Base-by-base conservation (phyloP, 2,888 invertebrate species). In the Thymelicus acteon region DNA sequence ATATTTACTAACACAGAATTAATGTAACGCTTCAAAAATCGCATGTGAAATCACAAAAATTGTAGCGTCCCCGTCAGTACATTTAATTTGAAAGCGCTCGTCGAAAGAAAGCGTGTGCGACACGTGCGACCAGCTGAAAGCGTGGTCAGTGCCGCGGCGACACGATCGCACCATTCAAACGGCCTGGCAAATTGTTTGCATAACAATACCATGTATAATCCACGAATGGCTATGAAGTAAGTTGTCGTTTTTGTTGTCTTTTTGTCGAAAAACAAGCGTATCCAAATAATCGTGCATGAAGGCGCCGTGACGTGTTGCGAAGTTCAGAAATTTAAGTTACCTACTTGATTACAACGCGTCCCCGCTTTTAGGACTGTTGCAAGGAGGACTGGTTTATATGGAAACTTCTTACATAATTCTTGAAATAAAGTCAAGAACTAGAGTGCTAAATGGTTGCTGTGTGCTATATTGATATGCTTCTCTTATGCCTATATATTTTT, bases 161-260 rank as follows among this genome's bases (percentile, higher is more conserved):
- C 80, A 79, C 82, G 80, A 79, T 73, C 73, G 80, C 78, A 77
- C 77, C 78, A 77, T 80, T 78, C 74, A 65, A 75, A 76, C 79
- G 79, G 78, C 77, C 79, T 79, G 78, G 75, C 82, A 82, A 83
- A 83, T 77, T 76, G 81, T 85, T 84, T 84, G 78, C 85, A 84
- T 84, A 82, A 90, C 84, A 88, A 84, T 77, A 77, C 79, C 79
- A 78, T 79, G 77, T 71, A 81, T 82, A 85, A 86, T 86, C 74
- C 72, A 78, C 74, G 67, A 80, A 84, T 74, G 75, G 75, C 76
- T 79, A 77, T 87, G 83, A 76, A 78, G 85, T 82, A 87, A 86
- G 77, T 74, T 73, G 72, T 70, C 77, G 47, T 77, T 80, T 82
- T 84, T 84, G 82, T 80, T 73, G 64, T 62, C 70, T 76, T 77